Percentiles rank a stretch among this genome's conserved stretches.
phyloP scores from a whole-genome alignment of 2,113 vertebrate genomes.

The Emydura subglobosa region DNA sequence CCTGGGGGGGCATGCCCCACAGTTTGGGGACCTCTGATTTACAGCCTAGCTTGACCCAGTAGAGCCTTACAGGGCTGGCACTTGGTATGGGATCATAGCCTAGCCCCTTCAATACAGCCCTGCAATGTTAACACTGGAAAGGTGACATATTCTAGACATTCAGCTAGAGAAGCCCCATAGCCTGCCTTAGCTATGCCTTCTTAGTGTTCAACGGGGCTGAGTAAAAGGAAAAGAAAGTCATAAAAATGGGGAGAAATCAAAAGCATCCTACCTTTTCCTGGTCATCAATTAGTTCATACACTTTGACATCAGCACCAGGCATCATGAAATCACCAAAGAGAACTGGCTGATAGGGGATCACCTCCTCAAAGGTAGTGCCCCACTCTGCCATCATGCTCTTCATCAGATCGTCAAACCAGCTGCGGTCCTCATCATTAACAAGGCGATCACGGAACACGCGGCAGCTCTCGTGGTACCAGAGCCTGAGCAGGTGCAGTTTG shows the following conservation, averaged over 20 bases:
- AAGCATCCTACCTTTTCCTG: constrained; percentile 80
- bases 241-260: neutral
- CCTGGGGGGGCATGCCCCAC: no score
- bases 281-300: constrained; percentile 84
- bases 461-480: constrained; percentile 95
- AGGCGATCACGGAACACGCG: constrained; percentile 90
- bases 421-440: constrained; percentile 85
- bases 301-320: constrained; percentile 78
- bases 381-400: constrained; percentile 80
- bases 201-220: neutral
- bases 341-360: constrained; percentile 85
- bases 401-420: constrained; percentile 89
- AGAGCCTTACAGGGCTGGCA: constrained; percentile 3
- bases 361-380: constrained; percentile 81
- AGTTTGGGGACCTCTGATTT: neutral
- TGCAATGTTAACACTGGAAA: neutral
- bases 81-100: neutral
- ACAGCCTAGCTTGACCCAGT: neutral
- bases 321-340: constrained; percentile 93
- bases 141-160: neutral
- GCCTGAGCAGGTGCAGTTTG: constrained; percentile 83
- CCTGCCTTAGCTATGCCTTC: neutral
- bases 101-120: neutral
- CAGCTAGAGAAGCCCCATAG: neutral
- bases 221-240: neutral